phyloP scores from a whole-genome alignment of 2,113 vertebrate species.

The Pseudois nayaur region DNA sequence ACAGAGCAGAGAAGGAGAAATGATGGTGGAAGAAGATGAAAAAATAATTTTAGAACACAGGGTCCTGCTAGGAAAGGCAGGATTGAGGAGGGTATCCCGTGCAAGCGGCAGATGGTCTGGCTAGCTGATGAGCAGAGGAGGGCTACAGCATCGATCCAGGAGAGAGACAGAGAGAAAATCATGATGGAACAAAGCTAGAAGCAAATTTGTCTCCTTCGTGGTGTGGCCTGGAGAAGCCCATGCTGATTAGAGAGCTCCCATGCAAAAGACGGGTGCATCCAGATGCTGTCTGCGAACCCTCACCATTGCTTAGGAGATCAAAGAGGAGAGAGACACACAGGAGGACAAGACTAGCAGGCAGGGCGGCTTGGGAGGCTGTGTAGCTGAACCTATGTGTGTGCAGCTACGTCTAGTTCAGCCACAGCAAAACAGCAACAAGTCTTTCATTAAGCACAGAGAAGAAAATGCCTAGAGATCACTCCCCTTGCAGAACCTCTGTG shows the following conservation, averaged over 20 bases:
- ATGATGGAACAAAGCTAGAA: not conserved
- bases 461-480: not conserved
- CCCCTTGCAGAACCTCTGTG: not conserved
- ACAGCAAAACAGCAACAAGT: not conserved
- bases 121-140: not conserved
- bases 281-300: not conserved
- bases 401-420: not conserved
- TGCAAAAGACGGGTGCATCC: not conserved
- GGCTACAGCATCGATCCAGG: not conserved
- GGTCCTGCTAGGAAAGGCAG: not conserved
- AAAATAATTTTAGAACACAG: not conserved
- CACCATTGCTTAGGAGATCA: not conserved
- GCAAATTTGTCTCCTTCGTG: not conserved
- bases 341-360: not conserved
- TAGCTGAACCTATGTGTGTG: accelerated
- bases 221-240: not conserved
- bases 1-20: not conserved
- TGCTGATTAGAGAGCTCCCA: not conserved
- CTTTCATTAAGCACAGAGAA: not conserved
- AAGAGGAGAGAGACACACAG: not conserved
- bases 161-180: not conserved
- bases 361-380: not conserved
- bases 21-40: not conserved
- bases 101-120: not conserved
- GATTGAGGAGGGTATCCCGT: not conserved